phyloP scores from a whole-genome alignment of 1,140 invertebrate genomes.

The Nomia melanderi region DNA sequence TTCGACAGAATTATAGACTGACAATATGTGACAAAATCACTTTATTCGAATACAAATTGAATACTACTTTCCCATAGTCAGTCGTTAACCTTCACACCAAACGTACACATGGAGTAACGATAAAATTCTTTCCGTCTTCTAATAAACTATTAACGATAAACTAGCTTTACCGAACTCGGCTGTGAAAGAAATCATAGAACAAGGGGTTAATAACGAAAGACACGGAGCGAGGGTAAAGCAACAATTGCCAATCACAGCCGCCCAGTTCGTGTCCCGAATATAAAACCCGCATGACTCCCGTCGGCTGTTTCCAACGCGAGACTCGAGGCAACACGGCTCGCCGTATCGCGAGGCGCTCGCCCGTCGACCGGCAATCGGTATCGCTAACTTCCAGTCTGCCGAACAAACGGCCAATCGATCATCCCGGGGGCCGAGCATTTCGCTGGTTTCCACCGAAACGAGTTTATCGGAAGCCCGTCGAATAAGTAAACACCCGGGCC shows the following conservation, averaged over 20 bases:
- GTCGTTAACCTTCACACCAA: no score
- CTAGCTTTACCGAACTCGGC: no score
- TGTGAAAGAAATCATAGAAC: no score
- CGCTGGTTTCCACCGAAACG: slow-evolving; percentile 44
- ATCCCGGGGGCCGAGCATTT: slow-evolving; percentile 26
- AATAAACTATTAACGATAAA: no score
- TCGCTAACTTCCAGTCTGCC: slow-evolving; percentile 49
- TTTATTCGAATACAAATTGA: no score
- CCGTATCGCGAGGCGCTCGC: slow-evolving; percentile 20
- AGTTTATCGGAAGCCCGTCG: slow-evolving; percentile 45
- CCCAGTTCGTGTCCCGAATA: slow-evolving; percentile 14
- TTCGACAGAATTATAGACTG: no score
- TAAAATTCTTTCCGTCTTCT: no score
- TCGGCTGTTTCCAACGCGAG: slow-evolving; percentile 3
- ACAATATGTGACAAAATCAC: no score
- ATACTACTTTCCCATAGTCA: no score
- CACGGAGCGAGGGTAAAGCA: slow-evolving; percentile 22
- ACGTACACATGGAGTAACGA: no score
- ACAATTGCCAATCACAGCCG: slow-evolving; percentile 9
- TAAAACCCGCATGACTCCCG: slow-evolving; percentile 30
- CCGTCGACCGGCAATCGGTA: slow-evolving; percentile 30
- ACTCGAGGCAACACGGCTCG: neutral
- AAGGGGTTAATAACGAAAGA: slow-evolving; percentile 21
- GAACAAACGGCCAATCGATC: slow-evolving; percentile 54
- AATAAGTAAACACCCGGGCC: slow-evolving; percentile 32